Evolutionary conservation across 2,888 invertebrate genomes (phyloP).

Genomic region (Nymphalis polychloros): DNA sequence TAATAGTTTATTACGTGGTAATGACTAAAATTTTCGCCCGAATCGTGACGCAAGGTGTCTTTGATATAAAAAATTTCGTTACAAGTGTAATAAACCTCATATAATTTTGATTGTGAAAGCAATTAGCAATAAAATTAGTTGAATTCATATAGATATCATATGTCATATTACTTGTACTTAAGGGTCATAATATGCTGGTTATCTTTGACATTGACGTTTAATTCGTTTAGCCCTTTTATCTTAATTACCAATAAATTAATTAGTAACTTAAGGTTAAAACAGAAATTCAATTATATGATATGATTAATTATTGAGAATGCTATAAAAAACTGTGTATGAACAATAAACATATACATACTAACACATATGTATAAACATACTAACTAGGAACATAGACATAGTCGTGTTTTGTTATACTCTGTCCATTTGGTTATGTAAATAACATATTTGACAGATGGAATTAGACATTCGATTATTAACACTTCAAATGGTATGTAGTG

Average conservation of each 20-base stretch:
- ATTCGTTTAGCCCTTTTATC: constrained; percentile 10
- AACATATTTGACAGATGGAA: too few relatives aligned
- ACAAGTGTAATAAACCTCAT: constrained; percentile 23
- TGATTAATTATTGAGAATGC: too few relatives aligned
- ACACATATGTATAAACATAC: too few relatives aligned
- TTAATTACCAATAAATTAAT: constrained; percentile 9
- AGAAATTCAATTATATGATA: background rate
- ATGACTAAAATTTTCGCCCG: constrained; percentile 15
- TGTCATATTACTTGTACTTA: constrained; percentile 22
- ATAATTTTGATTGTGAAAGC: constrained; percentile 25
- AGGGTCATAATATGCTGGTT: constrained; percentile 24
- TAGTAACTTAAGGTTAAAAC: background rate
- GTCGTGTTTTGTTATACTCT: too few relatives aligned
- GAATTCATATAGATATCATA: constrained; percentile 30
- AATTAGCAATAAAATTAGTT: constrained; percentile 35
- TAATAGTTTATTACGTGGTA: constrained; percentile 19
- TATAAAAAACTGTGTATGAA: too few relatives aligned
- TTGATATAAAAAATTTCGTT: constrained; percentile 25
- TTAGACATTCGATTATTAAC: too few relatives aligned
- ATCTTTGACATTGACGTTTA: constrained; percentile 26
- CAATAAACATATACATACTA: too few relatives aligned
- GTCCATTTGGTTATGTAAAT: too few relatives aligned
- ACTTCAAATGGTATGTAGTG: too few relatives aligned
- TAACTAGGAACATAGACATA: too few relatives aligned
- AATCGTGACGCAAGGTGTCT: constrained; percentile 24